These are phyloP conservation scores for Leucoma salicis DNA, from an alignment of 2,888 invertebrate species.

Conservation along the genomic window DNA sequence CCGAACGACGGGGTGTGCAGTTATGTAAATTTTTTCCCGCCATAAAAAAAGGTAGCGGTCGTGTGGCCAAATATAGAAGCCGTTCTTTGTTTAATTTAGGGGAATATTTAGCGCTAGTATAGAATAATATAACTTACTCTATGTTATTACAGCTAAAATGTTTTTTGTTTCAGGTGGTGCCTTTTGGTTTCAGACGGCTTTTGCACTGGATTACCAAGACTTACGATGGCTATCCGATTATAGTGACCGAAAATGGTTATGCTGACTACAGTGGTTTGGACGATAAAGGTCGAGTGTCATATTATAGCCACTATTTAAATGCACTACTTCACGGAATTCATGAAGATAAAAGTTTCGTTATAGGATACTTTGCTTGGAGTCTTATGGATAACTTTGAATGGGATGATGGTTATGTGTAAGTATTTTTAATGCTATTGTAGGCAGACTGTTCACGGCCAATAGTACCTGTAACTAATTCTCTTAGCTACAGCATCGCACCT, in stretches of 20 bases:
- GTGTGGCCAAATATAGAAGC: no score
- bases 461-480: no score
- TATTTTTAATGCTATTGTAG: constrained; percentile 30
- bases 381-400: constrained; percentile 93
- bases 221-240: constrained; percentile 77
- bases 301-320: constrained; percentile 79
- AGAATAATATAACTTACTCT: no score
- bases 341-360: constrained; percentile 84
- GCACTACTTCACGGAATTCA: constrained; percentile 74
- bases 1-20: no score
- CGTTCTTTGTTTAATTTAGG: no score
- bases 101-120: no score
- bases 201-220: constrained; percentile 78
- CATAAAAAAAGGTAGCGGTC: no score
- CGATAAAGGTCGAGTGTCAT: constrained; percentile 80
- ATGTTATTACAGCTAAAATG: no score
- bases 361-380: constrained; percentile 90
- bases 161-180: constrained; percentile 73
- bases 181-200: constrained; percentile 81
- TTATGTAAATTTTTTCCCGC: no score
- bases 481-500: no score
- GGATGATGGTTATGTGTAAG: constrained; percentile 89
- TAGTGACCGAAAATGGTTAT: constrained; percentile 81
- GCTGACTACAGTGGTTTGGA: constrained; percentile 78
- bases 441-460: no score